Evolutionary conservation across 2,113 vertebrate genomes (phyloP), one percentile per base, ranked within the genome.

Genomic region (Brachionichthys hirsutus): DNA sequence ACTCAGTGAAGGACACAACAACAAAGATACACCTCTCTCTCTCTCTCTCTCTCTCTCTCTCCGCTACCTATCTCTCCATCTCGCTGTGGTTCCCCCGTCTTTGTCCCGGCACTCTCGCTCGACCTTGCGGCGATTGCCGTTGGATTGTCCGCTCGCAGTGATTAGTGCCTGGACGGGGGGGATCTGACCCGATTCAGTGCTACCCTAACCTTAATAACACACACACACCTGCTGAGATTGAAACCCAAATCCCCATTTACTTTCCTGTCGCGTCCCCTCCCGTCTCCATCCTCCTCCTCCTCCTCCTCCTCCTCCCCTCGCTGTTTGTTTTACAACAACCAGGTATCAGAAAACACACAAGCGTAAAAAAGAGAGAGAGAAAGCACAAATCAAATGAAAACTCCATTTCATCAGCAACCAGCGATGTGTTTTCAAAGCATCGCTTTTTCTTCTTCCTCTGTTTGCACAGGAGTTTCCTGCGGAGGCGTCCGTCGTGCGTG

Each of bases 1-100:
- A 79, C 70, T 71, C 67, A 51, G 65, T 74, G 82, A 88, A 88
- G 85, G 85, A 86, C 82, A 85, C 67, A 78, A 78, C 80, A 84
- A 78, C 68, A 82, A 74, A 75, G 59, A 75, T 73, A 58, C 78
- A 62, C 62, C 72, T 71, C 63, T 76, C 58, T 68, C 76, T 81
- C 73, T 63, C 73, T 71, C 79, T 71, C 67, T 70, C 68, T 71
- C 70, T 62, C 47, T n/a, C n/a, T n/a, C n/a, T n/a, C n/a, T n/a
- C n/a, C n/a, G n/a, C n/a, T 30, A 30, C 8, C 24, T 30, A 30
- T 30, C 24, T 30, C 24, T 30, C 24, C 8, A 8, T 30, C 24
- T 3, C 24, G 24, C 24, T 30, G 24, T 30, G 24, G 24, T 30
- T 30, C 24, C 8, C 24, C 43, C 67, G 58, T 53, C 52, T 61